Evolutionary conservation across 1,140 invertebrate genomes (phyloP), one percentile per base, ranked within the genome.

Genomic region (Platyscapa corneri): DNA sequence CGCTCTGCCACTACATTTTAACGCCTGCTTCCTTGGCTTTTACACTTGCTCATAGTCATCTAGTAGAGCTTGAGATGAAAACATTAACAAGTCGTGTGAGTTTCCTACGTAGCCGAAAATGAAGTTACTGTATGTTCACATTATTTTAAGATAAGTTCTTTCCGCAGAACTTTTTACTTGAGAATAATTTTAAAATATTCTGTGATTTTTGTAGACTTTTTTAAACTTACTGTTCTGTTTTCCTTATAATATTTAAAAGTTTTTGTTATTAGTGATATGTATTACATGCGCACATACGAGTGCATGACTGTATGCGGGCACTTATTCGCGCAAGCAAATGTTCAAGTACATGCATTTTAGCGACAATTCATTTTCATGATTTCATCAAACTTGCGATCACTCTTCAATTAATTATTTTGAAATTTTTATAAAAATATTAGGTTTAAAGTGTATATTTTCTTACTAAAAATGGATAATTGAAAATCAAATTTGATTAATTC

Each of bases 1-100:
- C 83, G 87, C 80, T 82, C 88, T 86, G 87, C 77, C 87, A 85
- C 84, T 86, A 89, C 83, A 30, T 60, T 83, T 87, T 83, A 46
- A 82, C 86, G 81, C 86, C 78, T 75, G 72, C 74, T 87, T 65
- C 53, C 76, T 84, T 82, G 18, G 82, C 16, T 39, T 49, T 86
- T 79, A 82, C 60, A 56, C 60, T 37, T 30, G 80, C 60, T 49
- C 81, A 89, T 89, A 91, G 90, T 91, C 77, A 91, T 86, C 86
- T 86, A 80, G 87, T 88, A 86, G 89, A 90, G 88, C 83, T 87
- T 85, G 86, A 84, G 84, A 75, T 82, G 65, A 77, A 7, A 76
- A 6, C n/a, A 60, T 79, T n/a, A 37, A 56, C 39, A 18, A 83
- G 10, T 64, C 3, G 32, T 14, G 53, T 30, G 10, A n/a, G 12